A percentile compares a stretch with the other conserved stretches of the same genome.
These are phyloP conservation scores for Melanotus villosus DNA, from an alignment of 2,888 invertebrate species.

Conservation along the genomic window DNA sequence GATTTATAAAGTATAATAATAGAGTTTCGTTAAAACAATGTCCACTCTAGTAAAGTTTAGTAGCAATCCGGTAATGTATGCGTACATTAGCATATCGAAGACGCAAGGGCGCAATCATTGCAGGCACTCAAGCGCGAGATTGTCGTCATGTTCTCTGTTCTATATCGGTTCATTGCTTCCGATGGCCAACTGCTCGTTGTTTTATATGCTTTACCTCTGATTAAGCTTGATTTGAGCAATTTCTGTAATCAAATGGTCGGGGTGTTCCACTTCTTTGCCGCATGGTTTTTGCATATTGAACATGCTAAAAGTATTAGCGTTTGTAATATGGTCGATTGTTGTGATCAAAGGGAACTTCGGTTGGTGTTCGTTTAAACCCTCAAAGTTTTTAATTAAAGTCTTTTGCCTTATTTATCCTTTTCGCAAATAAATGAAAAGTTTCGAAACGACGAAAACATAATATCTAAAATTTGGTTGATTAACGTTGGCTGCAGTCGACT, in stretches of 20 bases:
- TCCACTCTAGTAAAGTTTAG: slow-evolving; percentile 14
- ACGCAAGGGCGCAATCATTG: slow-evolving; percentile 50
- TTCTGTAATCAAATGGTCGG: slow-evolving; percentile 27
- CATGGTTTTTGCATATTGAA: slow-evolving; percentile 1
- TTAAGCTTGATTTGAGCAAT: slow-evolving; percentile 32
- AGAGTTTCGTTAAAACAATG: background rate
- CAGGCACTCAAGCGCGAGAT: slow-evolving; percentile 52
- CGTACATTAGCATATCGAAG: slow-evolving; percentile 49
- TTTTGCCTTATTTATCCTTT: slow-evolving; percentile 63
- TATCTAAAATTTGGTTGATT: slow-evolving; percentile 67
- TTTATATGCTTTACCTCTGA: slow-evolving; percentile 32
- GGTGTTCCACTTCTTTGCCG: slow-evolving; percentile 1
- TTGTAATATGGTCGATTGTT: slow-evolving; percentile 32
- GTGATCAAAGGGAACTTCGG: slow-evolving; percentile 38
- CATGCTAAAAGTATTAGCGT: slow-evolving; percentile 1
- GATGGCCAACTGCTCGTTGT: slow-evolving; percentile 35
- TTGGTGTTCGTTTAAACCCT: slow-evolving; percentile 37
- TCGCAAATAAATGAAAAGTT: slow-evolving; percentile 63
- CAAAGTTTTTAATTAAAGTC: slow-evolving; percentile 48
- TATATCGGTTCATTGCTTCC: slow-evolving; percentile 38
- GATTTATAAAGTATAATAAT: too few relatives aligned
- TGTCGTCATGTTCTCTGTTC: slow-evolving; percentile 48
- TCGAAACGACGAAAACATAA: slow-evolving; percentile 61
- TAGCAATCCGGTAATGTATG: slow-evolving; percentile 40
- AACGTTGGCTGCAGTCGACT: slow-evolving; percentile 63